phyloP scores from a whole-genome alignment of 2,113 vertebrate genomes.

The Cinclus cinclus region DNA sequence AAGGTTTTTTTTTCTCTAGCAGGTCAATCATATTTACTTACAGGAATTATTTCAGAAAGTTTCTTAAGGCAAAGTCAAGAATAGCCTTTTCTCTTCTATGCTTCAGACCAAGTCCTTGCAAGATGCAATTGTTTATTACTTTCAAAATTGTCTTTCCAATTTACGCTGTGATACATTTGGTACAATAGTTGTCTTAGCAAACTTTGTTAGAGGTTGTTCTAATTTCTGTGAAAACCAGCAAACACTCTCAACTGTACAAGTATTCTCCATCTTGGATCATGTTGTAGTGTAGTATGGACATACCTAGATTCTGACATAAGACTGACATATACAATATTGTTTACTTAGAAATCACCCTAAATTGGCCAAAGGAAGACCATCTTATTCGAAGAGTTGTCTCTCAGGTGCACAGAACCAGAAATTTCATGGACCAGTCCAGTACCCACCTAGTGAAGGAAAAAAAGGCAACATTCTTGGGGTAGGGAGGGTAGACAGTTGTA shows the following conservation, averaged over 20 bases:
- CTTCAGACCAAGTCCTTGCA: background rate
- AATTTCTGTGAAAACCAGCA: background rate
- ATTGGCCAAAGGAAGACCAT: background rate
- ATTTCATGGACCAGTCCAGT: background rate
- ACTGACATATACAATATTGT: background rate
- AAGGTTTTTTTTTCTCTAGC: background rate
- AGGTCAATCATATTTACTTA: slow-evolving; percentile 14
- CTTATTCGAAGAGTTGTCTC: background rate
- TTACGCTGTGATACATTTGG: slow-evolving; percentile 9
- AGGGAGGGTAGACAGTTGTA: background rate
- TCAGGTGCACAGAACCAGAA: background rate
- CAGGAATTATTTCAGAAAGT: slow-evolving; percentile 15
- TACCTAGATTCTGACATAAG: background rate
- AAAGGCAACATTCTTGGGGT: background rate
- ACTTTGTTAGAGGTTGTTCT: background rate
- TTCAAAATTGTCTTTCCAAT: slow-evolving; percentile 28
- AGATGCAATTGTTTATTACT: slow-evolving; percentile 25
- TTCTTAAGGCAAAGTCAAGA: slow-evolving; percentile 48
- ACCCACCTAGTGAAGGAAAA: background rate
- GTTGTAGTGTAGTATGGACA: background rate
- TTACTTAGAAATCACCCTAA: background rate
- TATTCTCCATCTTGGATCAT: background rate
- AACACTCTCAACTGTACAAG: background rate
- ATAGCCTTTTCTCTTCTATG: background rate
- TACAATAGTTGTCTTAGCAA: background rate